Conservation (phyloP, 2,113 vertebrate genomes). For the Malurus cyaneus region DNA sequence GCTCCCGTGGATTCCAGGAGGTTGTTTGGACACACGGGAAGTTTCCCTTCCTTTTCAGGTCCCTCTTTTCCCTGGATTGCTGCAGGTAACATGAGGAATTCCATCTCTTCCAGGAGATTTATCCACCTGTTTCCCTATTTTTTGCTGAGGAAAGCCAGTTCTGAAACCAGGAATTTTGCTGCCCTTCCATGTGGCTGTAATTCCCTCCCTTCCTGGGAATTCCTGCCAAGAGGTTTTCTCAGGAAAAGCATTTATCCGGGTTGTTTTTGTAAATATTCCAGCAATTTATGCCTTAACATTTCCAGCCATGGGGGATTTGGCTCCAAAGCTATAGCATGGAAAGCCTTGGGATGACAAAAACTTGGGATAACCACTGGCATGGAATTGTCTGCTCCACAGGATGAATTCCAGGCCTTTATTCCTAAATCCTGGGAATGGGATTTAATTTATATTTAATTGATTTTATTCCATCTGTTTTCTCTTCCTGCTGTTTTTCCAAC, state of each 20-base stretch:
- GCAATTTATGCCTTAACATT: not conserved
- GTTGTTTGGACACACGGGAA: not conserved
- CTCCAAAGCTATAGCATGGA: not conserved
- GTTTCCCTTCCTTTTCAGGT: not conserved
- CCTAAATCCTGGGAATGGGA: not conserved
- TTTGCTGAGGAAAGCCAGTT: not conserved
- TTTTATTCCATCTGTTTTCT: not conserved
- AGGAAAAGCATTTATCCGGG: accelerated
- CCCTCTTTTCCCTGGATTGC: not conserved
- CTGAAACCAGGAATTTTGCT: not conserved
- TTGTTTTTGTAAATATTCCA: not conserved
- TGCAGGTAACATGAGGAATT: not conserved
- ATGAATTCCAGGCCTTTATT: not conserved
- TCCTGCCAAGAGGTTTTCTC: not conserved
- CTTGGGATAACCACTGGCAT: not conserved
- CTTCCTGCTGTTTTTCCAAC: not conserved
- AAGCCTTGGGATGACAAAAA: not conserved
- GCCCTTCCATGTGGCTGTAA: accelerated
- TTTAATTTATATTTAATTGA: not conserved
- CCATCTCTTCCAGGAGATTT: not conserved
- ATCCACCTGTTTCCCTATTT: not conserved
- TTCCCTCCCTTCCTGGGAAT: not conserved
- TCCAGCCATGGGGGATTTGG: not conserved
- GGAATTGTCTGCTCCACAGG: not conserved
- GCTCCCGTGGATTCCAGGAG: not conserved